These are phyloP conservation scores for Stichopus chloronotus DNA, from an alignment of 35 echinoderm and acorn worm species.

Conservation along the genomic window DNA sequence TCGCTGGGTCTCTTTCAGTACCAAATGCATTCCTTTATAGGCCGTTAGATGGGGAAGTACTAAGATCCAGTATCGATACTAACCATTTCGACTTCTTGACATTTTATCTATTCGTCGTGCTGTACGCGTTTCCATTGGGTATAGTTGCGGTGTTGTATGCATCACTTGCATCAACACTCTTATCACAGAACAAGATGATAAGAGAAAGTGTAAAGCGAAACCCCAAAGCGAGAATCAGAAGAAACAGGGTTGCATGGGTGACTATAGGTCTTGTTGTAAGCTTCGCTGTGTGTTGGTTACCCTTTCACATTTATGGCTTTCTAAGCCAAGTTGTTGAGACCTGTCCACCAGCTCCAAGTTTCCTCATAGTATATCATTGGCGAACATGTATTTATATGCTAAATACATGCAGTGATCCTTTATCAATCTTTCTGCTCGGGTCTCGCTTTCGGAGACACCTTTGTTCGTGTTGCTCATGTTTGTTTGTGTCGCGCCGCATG, in stretches of 20 bases:
- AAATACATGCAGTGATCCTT: not conserved
- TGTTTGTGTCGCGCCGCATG: no score
- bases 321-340: not conserved
- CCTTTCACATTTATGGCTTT: not conserved
- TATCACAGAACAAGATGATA: not conserved
- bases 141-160: not conserved
- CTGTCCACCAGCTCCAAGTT: not conserved
- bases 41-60: not conserved
- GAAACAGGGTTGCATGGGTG: not conserved
- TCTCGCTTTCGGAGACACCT: not conserved
- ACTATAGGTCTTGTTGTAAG: not conserved
- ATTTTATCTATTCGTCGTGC: not conserved
- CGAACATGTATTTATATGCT: not conserved
- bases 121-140: not conserved
- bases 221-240: not conserved
- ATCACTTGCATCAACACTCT: not conserved
- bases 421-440: not conserved
- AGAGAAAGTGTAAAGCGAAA: not conserved
- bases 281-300: constrained; percentile 17
- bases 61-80: not conserved
- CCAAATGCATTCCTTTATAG: not conserved
- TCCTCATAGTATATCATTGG: not conserved
- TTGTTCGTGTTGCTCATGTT: not conserved
- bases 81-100: not conserved
- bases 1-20: not conserved